A percentile compares a stretch with the other conserved stretches of the same genome.
Evolutionary conservation across 2,797 vertebrate species (phyloP).

Genomic region (Megaceryle alcyon): DNA sequence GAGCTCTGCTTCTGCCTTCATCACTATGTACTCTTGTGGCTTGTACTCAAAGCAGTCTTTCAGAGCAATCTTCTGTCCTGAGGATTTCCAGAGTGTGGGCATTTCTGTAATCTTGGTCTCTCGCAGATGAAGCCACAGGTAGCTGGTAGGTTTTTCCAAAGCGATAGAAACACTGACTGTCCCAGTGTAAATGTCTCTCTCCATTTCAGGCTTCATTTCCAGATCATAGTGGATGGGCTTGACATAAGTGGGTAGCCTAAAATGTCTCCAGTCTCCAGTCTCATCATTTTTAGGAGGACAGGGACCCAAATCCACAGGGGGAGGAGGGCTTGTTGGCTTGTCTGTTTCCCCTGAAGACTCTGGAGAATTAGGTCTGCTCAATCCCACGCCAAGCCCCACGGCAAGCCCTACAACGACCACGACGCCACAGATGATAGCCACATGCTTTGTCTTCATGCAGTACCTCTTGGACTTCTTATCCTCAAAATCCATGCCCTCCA

Average conservation of each 20-base stretch:
- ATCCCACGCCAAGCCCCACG: constrained; percentile 89
- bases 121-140: constrained; percentile 93
- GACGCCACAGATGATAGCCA: constrained; percentile 81
- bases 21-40: constrained; percentile 87
- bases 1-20: constrained; percentile 80
- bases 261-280: constrained; percentile 85
- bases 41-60: constrained; percentile 87
- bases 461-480: constrained; percentile 77
- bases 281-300: constrained; percentile 81
- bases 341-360: neutral
- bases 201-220: constrained; percentile 85
- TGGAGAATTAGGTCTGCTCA: constrained; percentile 74
- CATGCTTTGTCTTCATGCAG: constrained; percentile 86
- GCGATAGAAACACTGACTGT: constrained; percentile 81
- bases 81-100: constrained; percentile 42
- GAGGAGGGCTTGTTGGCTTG: constrained; percentile 11
- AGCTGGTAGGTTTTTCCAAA: constrained; percentile 71
- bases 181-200: constrained; percentile 84
- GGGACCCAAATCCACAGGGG: constrained; percentile 31
- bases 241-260: constrained; percentile 87
- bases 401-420: constrained; percentile 84
- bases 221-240: constrained; percentile 89
- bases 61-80: constrained; percentile 70
- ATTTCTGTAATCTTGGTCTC: constrained; percentile 83
- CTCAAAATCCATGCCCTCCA: constrained; percentile 81